These are phyloP conservation scores for Aurelia aurita DNA, from an alignment of 30 jellyfish, hydroid and myxozoan genomes.

Conservation along the genomic window DNA sequence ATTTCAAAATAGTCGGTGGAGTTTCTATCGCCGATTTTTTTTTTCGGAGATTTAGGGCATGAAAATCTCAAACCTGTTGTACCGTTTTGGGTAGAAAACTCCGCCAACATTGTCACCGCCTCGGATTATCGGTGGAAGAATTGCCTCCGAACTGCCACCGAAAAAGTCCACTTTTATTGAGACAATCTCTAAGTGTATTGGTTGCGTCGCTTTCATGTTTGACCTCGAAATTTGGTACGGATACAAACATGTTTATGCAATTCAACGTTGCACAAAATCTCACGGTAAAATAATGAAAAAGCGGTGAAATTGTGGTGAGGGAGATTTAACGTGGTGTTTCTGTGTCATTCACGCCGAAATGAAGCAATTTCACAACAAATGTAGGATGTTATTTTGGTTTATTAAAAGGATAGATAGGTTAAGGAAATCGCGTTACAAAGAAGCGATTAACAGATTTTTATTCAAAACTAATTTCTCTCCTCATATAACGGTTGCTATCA, in stretches of 20 bases:
- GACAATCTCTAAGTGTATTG: no score
- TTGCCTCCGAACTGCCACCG: no score
- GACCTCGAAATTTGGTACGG: no score
- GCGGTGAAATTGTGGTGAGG: not conserved
- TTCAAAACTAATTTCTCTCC: constrained; percentile 5
- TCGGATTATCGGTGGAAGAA: no score
- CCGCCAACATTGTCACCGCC: no score
- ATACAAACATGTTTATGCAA: not conserved
- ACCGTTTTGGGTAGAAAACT: no score
- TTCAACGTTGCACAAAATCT: not conserved
- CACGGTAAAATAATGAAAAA: not conserved
- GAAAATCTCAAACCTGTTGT: no score
- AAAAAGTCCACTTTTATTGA: no score
- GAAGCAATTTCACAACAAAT: not conserved
- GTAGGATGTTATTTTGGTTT: not conserved
- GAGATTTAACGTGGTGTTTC: not conserved
- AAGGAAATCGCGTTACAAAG: constrained; percentile 41
- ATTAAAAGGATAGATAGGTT: constrained; percentile 6
- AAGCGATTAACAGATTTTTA: constrained; percentile 6
- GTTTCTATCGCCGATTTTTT: no score
- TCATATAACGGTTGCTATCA: not conserved
- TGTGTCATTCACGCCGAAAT: not conserved
- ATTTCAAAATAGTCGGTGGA: no score
- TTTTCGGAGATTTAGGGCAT: no score
- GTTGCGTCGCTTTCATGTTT: no score